Conservation (phyloP, 2,797 vertebrate species). For the Periophthalmus magnuspinnatus region DNA sequence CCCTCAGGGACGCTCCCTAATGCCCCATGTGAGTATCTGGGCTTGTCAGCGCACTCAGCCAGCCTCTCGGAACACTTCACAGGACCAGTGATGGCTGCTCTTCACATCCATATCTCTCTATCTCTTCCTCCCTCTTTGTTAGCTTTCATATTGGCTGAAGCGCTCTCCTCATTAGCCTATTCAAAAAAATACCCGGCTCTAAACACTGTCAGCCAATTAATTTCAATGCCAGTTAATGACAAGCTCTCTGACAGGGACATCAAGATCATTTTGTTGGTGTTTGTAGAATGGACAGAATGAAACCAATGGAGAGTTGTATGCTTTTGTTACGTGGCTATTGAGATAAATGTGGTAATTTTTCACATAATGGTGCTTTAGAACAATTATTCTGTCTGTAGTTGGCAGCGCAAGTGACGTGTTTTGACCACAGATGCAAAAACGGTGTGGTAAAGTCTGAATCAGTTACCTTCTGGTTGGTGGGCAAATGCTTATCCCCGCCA, state of each 20-base stretch:
- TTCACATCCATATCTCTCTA: neutral
- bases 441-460: too few relatives aligned
- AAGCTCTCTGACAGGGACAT: neutral
- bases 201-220: slow-evolving; percentile 2
- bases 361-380: neutral
- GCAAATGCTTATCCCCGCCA: too few relatives aligned
- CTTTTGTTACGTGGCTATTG: neutral
- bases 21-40: neutral
- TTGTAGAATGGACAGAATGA: neutral
- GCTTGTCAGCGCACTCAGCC: slow-evolving; percentile 10
- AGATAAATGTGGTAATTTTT: neutral
- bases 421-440: neutral
- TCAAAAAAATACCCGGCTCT: neutral
- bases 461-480: too few relatives aligned
- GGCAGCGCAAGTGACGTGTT: neutral
- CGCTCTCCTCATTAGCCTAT: slow-evolving; percentile 5
- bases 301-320: neutral
- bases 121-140: neutral
- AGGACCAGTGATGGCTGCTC: neutral
- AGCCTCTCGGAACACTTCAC: slow-evolving; percentile 11
- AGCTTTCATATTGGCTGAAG: neutral
- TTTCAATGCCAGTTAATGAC: slow-evolving; percentile 4
- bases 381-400: neutral
- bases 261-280: neutral
- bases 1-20: slow-evolving; percentile 4